These are phyloP conservation scores for Pachydiplax longipennis DNA, from an alignment of 2,888 invertebrate genomes.

Conservation along the genomic window DNA sequence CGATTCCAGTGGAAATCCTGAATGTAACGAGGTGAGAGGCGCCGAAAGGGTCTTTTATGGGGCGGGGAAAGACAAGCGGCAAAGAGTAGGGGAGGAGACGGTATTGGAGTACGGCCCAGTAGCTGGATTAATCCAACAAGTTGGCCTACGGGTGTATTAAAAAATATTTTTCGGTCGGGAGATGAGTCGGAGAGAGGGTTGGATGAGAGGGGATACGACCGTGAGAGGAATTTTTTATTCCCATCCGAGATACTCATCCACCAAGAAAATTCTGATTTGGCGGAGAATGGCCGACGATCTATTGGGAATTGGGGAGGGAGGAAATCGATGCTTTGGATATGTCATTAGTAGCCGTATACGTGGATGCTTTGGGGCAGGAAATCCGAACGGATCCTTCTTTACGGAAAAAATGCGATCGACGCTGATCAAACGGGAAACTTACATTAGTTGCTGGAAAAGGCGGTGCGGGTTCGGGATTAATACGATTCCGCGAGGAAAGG, in stretches of 20 bases:
- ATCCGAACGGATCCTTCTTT: background rate
- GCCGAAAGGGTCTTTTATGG: background rate
- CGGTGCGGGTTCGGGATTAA: background rate
- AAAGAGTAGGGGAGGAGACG: background rate
- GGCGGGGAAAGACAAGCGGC: background rate
- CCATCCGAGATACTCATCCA: background rate
- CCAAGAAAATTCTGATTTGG: slow-evolving; percentile 27
- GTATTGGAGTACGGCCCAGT: slow-evolving; percentile 31
- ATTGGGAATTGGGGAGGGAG: background rate
- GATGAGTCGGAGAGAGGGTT: background rate
- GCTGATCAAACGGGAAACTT: background rate
- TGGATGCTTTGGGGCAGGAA: background rate
- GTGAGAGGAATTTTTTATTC: background rate
- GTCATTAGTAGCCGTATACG: background rate
- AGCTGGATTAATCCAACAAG: slow-evolving; percentile 41
- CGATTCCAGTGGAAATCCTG: slow-evolving; percentile 1
- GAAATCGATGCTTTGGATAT: background rate
- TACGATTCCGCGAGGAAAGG: background rate
- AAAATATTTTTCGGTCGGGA: background rate
- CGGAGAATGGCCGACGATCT: background rate
- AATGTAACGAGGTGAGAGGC: slow-evolving; percentile 20
- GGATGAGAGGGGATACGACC: background rate
- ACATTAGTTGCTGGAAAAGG: background rate
- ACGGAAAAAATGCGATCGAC: background rate
- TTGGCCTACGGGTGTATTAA: slow-evolving; percentile 35